phyloP scores from a whole-genome alignment of 2,888 invertebrate genomes.

The Ormyrus pomaceus region DNA sequence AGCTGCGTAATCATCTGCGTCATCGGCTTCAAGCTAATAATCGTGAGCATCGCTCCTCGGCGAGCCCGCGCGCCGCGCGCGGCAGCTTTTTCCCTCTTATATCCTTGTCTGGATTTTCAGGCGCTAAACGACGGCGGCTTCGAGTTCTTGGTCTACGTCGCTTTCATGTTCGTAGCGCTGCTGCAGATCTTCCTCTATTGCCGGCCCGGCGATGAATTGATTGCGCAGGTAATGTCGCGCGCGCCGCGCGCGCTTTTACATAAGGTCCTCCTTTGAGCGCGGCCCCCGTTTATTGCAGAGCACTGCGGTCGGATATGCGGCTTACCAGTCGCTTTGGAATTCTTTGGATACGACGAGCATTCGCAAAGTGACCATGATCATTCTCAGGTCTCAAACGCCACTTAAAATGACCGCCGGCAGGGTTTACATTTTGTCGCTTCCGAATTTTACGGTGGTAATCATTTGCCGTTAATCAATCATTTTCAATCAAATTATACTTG shows the following conservation, averaged over 20 bases:
- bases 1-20: conserved; percentile 66
- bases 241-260: background rate
- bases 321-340: conserved; percentile 43
- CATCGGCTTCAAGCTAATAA: conserved; percentile 65
- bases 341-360: conserved; percentile 10
- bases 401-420: conserved; percentile 46
- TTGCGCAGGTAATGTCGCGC: conserved; percentile 39
- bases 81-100: background rate
- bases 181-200: conserved; percentile 57
- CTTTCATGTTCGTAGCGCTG: conserved; percentile 50
- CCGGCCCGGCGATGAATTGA: conserved; percentile 51
- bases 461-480: background rate
- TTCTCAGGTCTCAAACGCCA: conserved; percentile 46
- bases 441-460: conserved; percentile 54
- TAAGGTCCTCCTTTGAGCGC: background rate
- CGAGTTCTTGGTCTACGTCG: conserved; percentile 42
- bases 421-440: conserved; percentile 33
- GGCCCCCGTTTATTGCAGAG: conserved; percentile 39
- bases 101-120: conserved; percentile 19
- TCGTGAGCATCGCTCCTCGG: conserved; percentile 37
- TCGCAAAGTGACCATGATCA: conserved; percentile 26
- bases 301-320: conserved; percentile 33
- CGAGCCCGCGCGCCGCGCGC: too few relatives aligned
- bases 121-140: conserved; percentile 43
- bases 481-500: too few relatives aligned